Conservation (phyloP, 2,113 vertebrate genomes). For the Chamaea fasciata region DNA sequence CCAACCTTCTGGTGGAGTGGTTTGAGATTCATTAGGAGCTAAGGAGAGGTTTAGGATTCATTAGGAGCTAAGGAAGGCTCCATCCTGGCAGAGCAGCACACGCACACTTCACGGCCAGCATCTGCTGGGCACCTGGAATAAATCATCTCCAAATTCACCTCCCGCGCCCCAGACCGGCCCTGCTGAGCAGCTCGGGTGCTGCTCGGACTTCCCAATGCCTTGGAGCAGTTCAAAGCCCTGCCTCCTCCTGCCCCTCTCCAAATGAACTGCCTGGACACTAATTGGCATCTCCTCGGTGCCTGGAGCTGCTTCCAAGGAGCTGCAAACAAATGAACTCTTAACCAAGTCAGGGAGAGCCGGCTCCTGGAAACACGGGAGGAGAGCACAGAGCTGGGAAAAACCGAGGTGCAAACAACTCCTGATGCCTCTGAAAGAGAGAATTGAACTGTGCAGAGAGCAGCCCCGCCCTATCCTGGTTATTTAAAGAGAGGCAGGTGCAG, state of each 20-base stretch:
- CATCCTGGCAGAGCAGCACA: not conserved
- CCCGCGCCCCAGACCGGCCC: not conserved
- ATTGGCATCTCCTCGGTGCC: not conserved
- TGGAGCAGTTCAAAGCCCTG: not conserved
- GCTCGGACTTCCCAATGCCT: fast-evolving
- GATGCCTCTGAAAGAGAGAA: not conserved
- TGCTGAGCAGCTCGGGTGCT: not conserved
- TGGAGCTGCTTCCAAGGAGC: not conserved
- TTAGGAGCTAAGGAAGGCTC: not conserved
- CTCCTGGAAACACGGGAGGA: not conserved
- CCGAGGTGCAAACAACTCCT: not conserved
- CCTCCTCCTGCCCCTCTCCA: not conserved
- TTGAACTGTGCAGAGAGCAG: not conserved
- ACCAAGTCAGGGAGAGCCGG: not conserved
- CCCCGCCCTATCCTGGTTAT: not conserved
- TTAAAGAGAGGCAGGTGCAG: not conserved
- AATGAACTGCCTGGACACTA: not conserved
- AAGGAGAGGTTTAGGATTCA: not conserved
- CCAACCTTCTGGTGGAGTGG: not conserved
- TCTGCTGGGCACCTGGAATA: not conserved
- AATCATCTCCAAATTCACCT: not conserved
- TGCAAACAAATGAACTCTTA: constrained; percentile 6
- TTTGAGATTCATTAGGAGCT: not conserved
- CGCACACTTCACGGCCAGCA: not conserved
- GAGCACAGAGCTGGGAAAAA: not conserved